Evolutionary conservation across 2,888 invertebrate species (phyloP), one percentile per base, ranked within the genome.

Genomic region (Diabrotica balteata): DNA sequence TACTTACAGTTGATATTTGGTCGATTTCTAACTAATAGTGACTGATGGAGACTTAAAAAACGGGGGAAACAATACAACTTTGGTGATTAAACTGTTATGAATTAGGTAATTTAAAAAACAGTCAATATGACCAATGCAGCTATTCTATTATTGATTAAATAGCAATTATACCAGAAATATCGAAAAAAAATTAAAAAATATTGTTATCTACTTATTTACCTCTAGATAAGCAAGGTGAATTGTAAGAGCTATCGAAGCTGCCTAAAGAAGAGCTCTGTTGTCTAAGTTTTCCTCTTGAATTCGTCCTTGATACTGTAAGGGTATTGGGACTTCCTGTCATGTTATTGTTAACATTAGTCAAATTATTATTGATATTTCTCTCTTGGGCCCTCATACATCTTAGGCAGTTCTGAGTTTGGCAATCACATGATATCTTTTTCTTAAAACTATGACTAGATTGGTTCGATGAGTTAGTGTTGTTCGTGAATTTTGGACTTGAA

Each of bases 161-260:
- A 51, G 0, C 17, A 66, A 10, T 45, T 47, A 54, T 43, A 44
- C 32, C 17, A 43, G 32, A 32, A 32, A n/a, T 55, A 49, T n/a
- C 57, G 42, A 57, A 32, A 44, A 44, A 11, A 32, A 9, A 45
- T n/a, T n/a, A 10, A 3, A 8, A n/a, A 7, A 22, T 0, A 6
- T 32, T 32, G 2, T 32, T 4, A 32, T 32, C 32, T 47, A 62
- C 63, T 51, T 47, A 64, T 80, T 78, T 81, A 87, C 87, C 87
- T 85, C 87, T 85, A 75, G 87, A 87, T 78, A 88, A 85, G 76
- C 87, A 87, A 45, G 87, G 87, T 62, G 87, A 87, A 72, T 86
- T 86, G 67, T 85, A 85, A 73, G 84, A 85, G 71, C 84, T 85
- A 66, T 87, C 87, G 73, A 86, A 85, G 78, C 87, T 87, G 63